A percentile compares a stretch with the other conserved stretches of the same genome.
Conservation (phyloP, 92 coral and sea anemone genomes). For the Epizoanthus fatuus region DNA sequence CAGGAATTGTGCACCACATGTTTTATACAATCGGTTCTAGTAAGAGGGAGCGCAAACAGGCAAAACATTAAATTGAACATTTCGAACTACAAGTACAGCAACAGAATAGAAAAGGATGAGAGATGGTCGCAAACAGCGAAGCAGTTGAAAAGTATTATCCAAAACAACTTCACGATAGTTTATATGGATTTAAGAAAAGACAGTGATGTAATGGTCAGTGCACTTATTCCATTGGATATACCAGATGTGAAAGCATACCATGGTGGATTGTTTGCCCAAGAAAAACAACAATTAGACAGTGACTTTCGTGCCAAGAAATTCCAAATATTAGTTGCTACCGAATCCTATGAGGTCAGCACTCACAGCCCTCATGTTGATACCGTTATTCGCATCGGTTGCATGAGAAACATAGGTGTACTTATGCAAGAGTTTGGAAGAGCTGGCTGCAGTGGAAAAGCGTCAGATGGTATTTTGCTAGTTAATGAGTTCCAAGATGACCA, state of each 20-base stretch:
- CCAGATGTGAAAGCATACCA: constrained; percentile 47
- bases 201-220: neutral
- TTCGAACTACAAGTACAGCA: neutral
- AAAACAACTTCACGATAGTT: neutral
- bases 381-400: constrained; percentile 45
- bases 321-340: constrained; percentile 62
- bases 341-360: constrained; percentile 59
- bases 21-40: neutral
- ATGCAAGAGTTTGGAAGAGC: constrained; percentile 68
- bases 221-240: neutral
- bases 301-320: constrained; percentile 44
- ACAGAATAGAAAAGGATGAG: neutral
- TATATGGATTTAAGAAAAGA: neutral
- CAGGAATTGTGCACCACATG: neutral
- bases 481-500: constrained; percentile 46
- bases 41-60: neutral
- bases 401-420: constrained; percentile 32
- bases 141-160: neutral
- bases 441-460: neutral
- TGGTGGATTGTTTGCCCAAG: constrained; percentile 32
- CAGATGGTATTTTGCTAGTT: constrained; percentile 15
- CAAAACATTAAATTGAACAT: constrained; percentile 2
- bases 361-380: constrained; percentile 58
- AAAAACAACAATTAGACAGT: constrained; percentile 41
- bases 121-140: neutral